Evolutionary conservation across 1,140 invertebrate species (phyloP).

Genomic region (Arion vulgaris): DNA sequence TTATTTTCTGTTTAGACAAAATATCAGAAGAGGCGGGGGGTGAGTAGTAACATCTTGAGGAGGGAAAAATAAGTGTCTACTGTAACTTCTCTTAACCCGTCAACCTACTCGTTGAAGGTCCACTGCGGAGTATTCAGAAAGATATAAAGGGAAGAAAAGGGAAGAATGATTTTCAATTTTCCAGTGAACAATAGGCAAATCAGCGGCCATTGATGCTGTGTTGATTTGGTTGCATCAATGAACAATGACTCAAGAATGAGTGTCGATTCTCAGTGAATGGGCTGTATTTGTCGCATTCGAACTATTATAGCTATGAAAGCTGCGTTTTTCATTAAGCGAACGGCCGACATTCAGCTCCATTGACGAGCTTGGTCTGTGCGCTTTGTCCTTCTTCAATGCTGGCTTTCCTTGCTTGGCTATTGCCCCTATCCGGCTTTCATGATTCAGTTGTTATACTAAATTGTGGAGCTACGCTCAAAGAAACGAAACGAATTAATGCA

Average conservation of each 20-base stretch:
- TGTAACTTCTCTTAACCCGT: too few relatives aligned
- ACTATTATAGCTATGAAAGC: conserved; percentile 15
- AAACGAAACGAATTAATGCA: conserved; percentile 4
- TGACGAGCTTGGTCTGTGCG: neutral
- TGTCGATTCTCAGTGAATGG: conserved; percentile 15
- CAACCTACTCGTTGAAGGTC: neutral
- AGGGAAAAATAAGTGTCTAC: neutral
- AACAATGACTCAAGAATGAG: conserved; percentile 6
- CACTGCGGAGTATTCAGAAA: neutral
- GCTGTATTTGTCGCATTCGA: conserved; percentile 14
- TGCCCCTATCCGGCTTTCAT: neutral
- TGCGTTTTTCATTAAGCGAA: neutral
- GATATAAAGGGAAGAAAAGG: neutral
- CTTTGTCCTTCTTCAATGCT: neutral
- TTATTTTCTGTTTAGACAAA: neutral
- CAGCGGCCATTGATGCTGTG: conserved; percentile 1
- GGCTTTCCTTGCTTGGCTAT: neutral
- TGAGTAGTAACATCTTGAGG: neutral
- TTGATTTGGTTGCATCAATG: conserved; percentile 13
- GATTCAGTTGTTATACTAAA: conserved; percentile 23
- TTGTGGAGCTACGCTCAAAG: conserved; percentile 8
- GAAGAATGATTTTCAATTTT: conserved; percentile 24
- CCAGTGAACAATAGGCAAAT: conserved; percentile 4
- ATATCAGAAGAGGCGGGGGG: neutral
- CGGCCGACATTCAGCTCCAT: neutral